Conservation (phyloP, 1,140 invertebrate genomes). For the Drosophila serrata region DNA sequence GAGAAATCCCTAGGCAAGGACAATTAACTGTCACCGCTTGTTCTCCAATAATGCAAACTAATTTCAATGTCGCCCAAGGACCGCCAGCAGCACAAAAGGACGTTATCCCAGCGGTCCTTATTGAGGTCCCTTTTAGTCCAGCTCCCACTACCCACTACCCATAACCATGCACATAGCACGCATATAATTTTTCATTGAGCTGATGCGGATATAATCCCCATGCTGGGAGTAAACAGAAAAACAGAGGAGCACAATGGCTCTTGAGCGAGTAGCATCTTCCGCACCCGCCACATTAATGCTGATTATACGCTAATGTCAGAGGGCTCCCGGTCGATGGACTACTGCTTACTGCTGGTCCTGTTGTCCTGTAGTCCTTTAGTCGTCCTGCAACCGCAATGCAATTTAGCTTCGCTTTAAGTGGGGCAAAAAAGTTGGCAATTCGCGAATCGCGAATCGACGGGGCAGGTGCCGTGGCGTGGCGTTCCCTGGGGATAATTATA, state of each 20-base stretch:
- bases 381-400: slow-evolving; percentile 62
- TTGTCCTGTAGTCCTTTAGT: neutral
- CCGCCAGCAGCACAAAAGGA: slow-evolving; percentile 20
- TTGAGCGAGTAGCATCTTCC: slow-evolving; percentile 34
- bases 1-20: slow-evolving; percentile 13
- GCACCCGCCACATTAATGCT: slow-evolving; percentile 73
- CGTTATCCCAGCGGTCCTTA: slow-evolving; percentile 13
- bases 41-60: slow-evolving; percentile 54
- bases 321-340: slow-evolving; percentile 28
- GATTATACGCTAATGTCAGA: slow-evolving; percentile 77
- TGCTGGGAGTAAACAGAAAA: slow-evolving; percentile 39
- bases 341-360: slow-evolving; percentile 4
- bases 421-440: slow-evolving; percentile 69
- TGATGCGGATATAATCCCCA: slow-evolving; percentile 77
- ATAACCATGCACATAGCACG: slow-evolving; percentile 31
- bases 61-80: slow-evolving; percentile 46
- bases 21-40: slow-evolving; percentile 46
- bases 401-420: slow-evolving; percentile 72
- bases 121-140: neutral
- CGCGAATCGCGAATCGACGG: slow-evolving; percentile 71
- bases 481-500: slow-evolving; percentile 74
- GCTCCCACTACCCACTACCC: neutral
- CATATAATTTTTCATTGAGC: slow-evolving; percentile 80
- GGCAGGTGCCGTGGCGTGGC: slow-evolving; percentile 37
- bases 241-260: slow-evolving; percentile 47